Conservation (phyloP, 2,113 vertebrate species). For the Ranitomeya imitator region DNA sequence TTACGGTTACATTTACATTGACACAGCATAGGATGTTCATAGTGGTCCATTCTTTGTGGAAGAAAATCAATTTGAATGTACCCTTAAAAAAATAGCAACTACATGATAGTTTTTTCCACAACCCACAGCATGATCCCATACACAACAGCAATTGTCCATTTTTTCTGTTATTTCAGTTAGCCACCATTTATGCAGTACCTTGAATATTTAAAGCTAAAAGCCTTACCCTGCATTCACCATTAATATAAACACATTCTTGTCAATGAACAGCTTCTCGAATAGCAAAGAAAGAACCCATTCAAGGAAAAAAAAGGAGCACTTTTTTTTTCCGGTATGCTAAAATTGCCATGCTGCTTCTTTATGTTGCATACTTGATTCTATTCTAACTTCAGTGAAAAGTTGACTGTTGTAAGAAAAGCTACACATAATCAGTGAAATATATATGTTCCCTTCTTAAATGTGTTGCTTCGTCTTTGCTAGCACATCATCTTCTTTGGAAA, state of each 20-base stretch:
- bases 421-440: conserved; percentile 18
- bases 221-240: background rate
- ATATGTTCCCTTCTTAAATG: conserved; percentile 8
- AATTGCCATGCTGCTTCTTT: background rate
- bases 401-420: background rate
- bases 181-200: background rate
- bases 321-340: background rate
- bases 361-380: background rate
- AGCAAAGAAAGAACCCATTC: background rate
- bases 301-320: background rate
- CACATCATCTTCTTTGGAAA: conserved; percentile 42
- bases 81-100: background rate
- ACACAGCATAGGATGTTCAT: too few relatives aligned
- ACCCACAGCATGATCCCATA: too few relatives aligned
- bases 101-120: background rate
- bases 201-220: background rate
- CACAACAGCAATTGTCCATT: background rate
- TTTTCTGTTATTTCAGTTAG: background rate
- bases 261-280: background rate
- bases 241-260: background rate
- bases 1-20: too few relatives aligned
- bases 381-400: background rate
- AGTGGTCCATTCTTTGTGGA: too few relatives aligned
- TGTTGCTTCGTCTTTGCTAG: conserved; percentile 22
- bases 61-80: too few relatives aligned